Base-by-base conservation (phyloP, 2,797 vertebrate genomes). In the Lindbergichthys nudifrons region DNA sequence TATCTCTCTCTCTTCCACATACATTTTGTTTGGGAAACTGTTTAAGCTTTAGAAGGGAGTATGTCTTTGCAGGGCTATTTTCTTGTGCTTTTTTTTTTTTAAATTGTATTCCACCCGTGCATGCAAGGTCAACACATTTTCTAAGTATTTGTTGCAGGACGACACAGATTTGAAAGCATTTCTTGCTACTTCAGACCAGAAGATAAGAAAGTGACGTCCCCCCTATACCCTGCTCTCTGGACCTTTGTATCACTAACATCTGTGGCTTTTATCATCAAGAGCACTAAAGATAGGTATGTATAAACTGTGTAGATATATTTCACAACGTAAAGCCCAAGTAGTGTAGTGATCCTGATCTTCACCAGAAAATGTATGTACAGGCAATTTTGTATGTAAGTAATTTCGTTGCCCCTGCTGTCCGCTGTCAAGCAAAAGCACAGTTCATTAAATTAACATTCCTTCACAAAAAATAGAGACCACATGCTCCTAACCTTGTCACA, bases 401-500 rank as follows among this genome's bases (percentile, higher is more conserved):
- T 12, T 14, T 12, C 0, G 0, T 19, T 15, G 23, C 4, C 10
- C 23, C 1, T n/a, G 15, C 16, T 47, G 16, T 13, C 9, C 10
- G 0, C 46, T 18, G 21, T 61, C 13, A 5, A 43, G 58, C 54
- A 52, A 10, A 58, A 65, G 41, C 52, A 42, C 36, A 62, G 14
- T 47, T 56, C 18, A 66, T 0, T 69, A 3, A 70, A 76, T 85
- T 66, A 81, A 71, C 70, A 64, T 79, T 81, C 57, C 16, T 53
- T 58, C 45, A 10, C 30, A n/a, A 45, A 70, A 67, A 32, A 57
- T 48, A 53, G 11, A 75, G 66, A 65, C 45, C 48, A 36, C 68
- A 52, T 57, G 45, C 15, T 66, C 15, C 59, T 14, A 18, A 46
- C 9, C 10, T 42, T 5, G 18, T 32, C 30, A 45, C 30, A 14